phyloP scores from a whole-genome alignment of 2,797 vertebrate genomes.

The Acanthurus leucopareius region DNA sequence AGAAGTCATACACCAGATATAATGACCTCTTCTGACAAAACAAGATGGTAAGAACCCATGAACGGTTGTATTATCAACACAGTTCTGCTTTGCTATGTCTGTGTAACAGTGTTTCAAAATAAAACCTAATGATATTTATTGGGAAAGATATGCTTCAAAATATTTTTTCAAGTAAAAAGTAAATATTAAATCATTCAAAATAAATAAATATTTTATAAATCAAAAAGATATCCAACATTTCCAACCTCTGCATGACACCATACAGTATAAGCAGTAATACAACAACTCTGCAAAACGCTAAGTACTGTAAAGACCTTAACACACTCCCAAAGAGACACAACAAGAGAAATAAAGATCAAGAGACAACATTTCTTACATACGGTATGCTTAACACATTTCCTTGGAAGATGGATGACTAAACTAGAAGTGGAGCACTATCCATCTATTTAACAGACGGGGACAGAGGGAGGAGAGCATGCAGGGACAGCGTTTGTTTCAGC shows the following conservation, averaged over 20 bases:
- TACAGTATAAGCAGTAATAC: background rate
- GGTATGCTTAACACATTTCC: constrained; percentile 27
- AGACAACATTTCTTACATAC: constrained; percentile 9
- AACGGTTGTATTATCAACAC: background rate
- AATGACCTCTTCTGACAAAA: background rate
- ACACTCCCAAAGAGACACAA: constrained; percentile 4
- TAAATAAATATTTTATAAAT: background rate
- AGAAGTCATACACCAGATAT: background rate
- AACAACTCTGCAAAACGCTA: background rate
- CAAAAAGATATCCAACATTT: background rate
- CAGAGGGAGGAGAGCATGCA: constrained; percentile 13
- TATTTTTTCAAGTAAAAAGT: background rate
- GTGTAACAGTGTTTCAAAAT: background rate
- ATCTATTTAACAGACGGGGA: constrained; percentile 22
- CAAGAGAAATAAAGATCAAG: constrained; percentile 20
- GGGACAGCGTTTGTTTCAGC: constrained; percentile 35
- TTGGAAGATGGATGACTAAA: constrained; percentile 39
- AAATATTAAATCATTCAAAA: background rate
- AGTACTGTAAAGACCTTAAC: background rate
- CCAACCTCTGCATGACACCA: too few relatives aligned
- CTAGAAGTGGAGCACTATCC: background rate
- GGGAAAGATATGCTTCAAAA: background rate
- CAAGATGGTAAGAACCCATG: background rate
- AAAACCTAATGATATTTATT: background rate
- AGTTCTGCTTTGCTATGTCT: background rate